Evolutionary conservation across 1,140 invertebrate species (phyloP).

Genomic region (Apocrypta bakeri): DNA sequence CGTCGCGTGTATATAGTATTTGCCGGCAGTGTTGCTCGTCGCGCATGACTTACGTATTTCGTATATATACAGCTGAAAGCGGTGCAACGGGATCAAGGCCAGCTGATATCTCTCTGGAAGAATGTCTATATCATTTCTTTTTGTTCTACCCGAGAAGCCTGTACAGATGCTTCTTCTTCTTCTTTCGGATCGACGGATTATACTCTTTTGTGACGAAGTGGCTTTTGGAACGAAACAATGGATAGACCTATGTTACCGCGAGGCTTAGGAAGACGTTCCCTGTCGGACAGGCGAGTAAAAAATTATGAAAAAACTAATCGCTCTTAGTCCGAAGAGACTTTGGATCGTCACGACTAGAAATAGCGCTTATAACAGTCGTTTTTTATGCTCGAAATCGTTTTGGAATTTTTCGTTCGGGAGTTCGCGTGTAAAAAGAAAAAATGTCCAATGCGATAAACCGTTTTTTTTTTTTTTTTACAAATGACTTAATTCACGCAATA

Average conservation of each 20-base stretch:
- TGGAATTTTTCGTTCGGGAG: no score
- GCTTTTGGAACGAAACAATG: no score
- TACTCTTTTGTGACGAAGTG: no score
- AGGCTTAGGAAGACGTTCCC: no score
- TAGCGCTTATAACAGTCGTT: not conserved
- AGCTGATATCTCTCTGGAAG: conserved; percentile 30
- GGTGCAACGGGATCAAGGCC: conserved; percentile 25
- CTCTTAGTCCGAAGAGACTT: not conserved
- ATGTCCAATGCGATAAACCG: no score
- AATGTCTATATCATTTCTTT: conserved; percentile 14
- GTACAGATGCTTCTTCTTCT: not conserved
- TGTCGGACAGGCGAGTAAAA: no score
- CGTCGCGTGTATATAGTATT: conserved; percentile 25
- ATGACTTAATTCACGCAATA: no score
- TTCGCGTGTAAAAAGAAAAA: no score
- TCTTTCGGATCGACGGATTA: no score
- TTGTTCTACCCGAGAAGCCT: conserved; percentile 4
- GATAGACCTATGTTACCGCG: no score
- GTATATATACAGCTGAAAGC: not conserved
- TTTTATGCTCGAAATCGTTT: not conserved
- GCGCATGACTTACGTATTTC: conserved; percentile 22
- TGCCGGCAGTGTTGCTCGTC: not conserved
- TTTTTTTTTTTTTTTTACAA: no score
- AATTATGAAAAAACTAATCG: not conserved
- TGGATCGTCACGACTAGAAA: not conserved